These are phyloP conservation scores for Blennius ocellaris DNA, from an alignment of 2,113 vertebrate genomes.

Conservation along the genomic window DNA sequence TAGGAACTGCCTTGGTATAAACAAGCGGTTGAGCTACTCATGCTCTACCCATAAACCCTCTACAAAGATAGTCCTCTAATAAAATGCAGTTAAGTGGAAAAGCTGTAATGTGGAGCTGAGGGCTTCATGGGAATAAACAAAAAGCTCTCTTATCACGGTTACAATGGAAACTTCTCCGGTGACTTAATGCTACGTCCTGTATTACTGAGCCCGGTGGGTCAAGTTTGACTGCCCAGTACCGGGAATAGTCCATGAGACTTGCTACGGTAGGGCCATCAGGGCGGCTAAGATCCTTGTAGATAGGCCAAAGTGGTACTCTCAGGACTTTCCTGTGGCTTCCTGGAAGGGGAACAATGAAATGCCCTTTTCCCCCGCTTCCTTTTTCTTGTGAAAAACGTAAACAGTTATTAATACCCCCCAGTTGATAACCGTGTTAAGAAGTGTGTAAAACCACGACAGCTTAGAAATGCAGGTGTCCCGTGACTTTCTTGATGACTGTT, in stretches of 20 bases:
- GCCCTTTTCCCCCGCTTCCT: slow-evolving; percentile 63
- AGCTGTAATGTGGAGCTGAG: slow-evolving; percentile 41
- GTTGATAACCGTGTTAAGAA: slow-evolving; percentile 54
- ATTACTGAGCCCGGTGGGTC: slow-evolving; percentile 41
- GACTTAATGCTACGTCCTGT: slow-evolving; percentile 41
- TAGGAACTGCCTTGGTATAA: neutral
- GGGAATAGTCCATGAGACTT: slow-evolving; percentile 53
- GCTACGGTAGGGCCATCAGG: slow-evolving; percentile 1
- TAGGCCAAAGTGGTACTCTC: slow-evolving; percentile 27
- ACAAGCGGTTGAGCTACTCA: slow-evolving; percentile 36
- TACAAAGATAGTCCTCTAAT: slow-evolving; percentile 53
- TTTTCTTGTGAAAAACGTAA: slow-evolving; percentile 71
- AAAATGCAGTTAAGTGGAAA: slow-evolving; percentile 58
- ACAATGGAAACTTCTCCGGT: slow-evolving; percentile 59
- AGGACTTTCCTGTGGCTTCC: slow-evolving; percentile 62
- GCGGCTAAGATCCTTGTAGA: slow-evolving; percentile 29
- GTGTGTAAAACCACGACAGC: slow-evolving; percentile 19
- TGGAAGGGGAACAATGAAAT: slow-evolving; percentile 76
- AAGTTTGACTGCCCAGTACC: slow-evolving; percentile 43
- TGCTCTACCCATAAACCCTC: slow-evolving; percentile 48
- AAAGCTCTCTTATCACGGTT: slow-evolving; percentile 54
- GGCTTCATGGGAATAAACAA: slow-evolving; percentile 52
- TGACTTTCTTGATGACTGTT: slow-evolving; percentile 38
- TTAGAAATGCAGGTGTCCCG: slow-evolving; percentile 37
- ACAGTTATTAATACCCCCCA: slow-evolving; percentile 74